Percentiles rank a stretch among this genome's conserved stretches.
These are phyloP conservation scores for Saiga tatarica DNA, from an alignment of 2,113 vertebrate species.

Conservation along the genomic window DNA sequence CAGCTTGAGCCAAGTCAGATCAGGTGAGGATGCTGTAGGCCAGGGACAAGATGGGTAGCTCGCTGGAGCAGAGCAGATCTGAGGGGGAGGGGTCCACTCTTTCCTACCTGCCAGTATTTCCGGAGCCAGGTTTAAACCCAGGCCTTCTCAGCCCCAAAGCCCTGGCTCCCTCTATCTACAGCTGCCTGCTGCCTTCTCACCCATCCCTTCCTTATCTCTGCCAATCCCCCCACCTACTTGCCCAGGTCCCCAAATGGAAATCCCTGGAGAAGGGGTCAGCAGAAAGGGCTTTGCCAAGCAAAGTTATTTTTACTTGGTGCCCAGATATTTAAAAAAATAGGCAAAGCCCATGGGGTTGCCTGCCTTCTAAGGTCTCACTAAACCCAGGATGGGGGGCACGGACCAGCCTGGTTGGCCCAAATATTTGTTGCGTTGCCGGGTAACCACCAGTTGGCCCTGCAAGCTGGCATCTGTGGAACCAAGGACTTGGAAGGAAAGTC, in stretches of 20 bases:
- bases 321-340: slow-evolving; percentile 63
- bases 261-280: not conserved
- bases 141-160: not conserved
- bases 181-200: not conserved
- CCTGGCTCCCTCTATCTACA: not conserved
- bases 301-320: slow-evolving; percentile 67
- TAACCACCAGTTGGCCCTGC: slow-evolving; percentile 73
- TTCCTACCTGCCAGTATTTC: not conserved
- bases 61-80: not conserved
- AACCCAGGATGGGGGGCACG: slow-evolving; percentile 55
- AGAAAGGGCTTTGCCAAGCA: slow-evolving; percentile 40
- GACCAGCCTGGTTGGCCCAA: slow-evolving; percentile 77
- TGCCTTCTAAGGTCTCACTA: slow-evolving; percentile 69
- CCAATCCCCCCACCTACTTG: not conserved
- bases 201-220: not conserved
- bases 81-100: not conserved
- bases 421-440: slow-evolving; percentile 80
- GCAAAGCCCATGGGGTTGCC: slow-evolving; percentile 53
- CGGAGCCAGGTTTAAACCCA: not conserved
- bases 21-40: too few species aligned
- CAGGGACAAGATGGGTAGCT: not conserved
- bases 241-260: slow-evolving; percentile 1
- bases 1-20: too few species aligned
- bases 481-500: slow-evolving; percentile 64
- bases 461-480: slow-evolving; percentile 68